Percentiles rank a stretch among this genome's conserved stretches.
These are phyloP conservation scores for Scyliorhinus canicula DNA, from an alignment of 2,797 vertebrate species.

Conservation along the genomic window DNA sequence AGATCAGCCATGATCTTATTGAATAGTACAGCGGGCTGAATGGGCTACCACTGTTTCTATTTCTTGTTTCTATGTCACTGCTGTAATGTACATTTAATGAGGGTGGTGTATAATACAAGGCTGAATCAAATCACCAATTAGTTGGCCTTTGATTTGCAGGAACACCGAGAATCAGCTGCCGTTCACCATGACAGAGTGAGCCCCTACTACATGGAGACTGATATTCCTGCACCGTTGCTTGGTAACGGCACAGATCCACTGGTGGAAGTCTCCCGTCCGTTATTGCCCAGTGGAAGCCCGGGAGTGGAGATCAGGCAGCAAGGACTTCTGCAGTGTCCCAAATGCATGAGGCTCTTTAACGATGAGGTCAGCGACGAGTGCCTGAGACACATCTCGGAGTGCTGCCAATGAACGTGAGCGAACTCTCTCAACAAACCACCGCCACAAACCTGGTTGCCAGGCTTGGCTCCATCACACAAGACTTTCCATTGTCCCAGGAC, in stretches of 20 bases:
- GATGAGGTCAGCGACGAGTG: conserved; percentile 70
- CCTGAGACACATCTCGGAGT: conserved; percentile 77
- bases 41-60: too few relatives aligned
- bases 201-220: conserved; percentile 48
- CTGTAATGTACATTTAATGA: not conserved
- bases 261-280: conserved; percentile 41
- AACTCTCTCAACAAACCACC: not conserved
- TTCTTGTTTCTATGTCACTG: not conserved
- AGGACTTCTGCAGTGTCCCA: conserved; percentile 78
- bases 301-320: conserved; percentile 49
- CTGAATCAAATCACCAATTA: not conserved
- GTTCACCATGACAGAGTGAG: conserved; percentile 60
- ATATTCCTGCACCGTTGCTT: conserved; percentile 51
- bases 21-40: too few relatives aligned
- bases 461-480: not conserved
- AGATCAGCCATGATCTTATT: too few relatives aligned
- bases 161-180: conserved; percentile 49
- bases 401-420: conserved; percentile 52
- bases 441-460: not conserved
- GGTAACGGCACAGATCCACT: conserved; percentile 53
- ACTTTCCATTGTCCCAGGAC: not conserved
- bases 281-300: not conserved
- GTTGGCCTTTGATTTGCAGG: conserved; percentile 56
- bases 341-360: conserved; percentile 66
- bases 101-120: not conserved